Percentiles rank a stretch among this genome's conserved stretches.
These are phyloP conservation scores for Myotis davidii DNA, from an alignment of 2,113 vertebrate species.

Conservation along the genomic window DNA sequence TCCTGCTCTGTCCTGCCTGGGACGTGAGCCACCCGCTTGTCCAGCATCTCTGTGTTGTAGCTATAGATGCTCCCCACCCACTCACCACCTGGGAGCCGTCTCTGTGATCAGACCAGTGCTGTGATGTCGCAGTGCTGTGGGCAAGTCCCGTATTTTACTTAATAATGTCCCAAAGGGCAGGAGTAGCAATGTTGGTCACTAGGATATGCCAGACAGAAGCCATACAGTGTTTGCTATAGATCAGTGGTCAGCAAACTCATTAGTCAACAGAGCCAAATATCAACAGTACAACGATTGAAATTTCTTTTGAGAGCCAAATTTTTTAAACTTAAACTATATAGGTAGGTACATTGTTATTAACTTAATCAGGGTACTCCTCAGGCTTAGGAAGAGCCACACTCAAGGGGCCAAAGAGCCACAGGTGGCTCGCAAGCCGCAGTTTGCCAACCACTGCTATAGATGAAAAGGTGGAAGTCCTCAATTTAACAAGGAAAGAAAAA, in stretches of 20 bases:
- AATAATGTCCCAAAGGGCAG: not conserved
- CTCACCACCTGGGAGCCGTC: not conserved
- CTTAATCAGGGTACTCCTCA: too few relatives aligned
- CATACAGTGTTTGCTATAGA: not conserved
- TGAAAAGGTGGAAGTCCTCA: not conserved
- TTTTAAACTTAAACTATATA: too few relatives aligned
- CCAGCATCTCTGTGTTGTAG: accelerated
- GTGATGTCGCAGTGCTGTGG: not conserved
- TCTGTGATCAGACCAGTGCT: not conserved
- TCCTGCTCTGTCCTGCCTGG: not conserved
- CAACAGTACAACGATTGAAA: too few relatives aligned
- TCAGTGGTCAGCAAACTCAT: too few relatives aligned
- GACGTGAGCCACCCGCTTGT: not conserved
- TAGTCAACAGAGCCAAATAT: too few relatives aligned
- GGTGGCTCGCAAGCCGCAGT: too few relatives aligned
- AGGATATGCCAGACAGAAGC: not conserved
- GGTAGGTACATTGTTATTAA: too few relatives aligned
- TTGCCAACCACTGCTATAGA: not conserved
- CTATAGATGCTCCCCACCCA: not conserved
- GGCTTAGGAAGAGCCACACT: too few relatives aligned
- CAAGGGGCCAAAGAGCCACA: too few relatives aligned
- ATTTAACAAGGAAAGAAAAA: not conserved
- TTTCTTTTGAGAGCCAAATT: too few relatives aligned
- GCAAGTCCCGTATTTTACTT: not conserved
- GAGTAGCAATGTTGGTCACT: too few relatives aligned